Evolutionary conservation across 2,797 vertebrate species (phyloP).

Genomic region (Etheostoma perlongum): DNA sequence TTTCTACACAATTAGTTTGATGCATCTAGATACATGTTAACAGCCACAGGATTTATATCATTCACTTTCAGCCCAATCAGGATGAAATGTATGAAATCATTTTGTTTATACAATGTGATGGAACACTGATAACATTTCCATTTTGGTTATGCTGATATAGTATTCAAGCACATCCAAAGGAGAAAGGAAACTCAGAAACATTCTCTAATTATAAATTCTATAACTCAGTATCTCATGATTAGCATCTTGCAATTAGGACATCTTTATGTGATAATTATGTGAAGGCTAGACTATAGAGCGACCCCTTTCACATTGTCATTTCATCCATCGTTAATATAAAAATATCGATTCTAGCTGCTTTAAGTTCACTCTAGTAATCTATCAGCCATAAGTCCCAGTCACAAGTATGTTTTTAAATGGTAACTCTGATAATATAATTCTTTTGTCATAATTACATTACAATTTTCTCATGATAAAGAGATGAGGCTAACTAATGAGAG

Average conservation of each 20-base stretch:
- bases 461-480: too few relatives aligned
- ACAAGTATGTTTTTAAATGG: too few relatives aligned
- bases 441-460: too few relatives aligned
- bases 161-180: not conserved
- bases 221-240: slow-evolving; percentile 5
- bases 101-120: not conserved
- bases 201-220: slow-evolving; percentile 2
- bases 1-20: not conserved
- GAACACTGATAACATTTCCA: slow-evolving; percentile 11
- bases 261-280: slow-evolving; percentile 17
- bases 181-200: not conserved
- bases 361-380: too few relatives aligned
- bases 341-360: too few relatives aligned
- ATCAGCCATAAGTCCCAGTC: too few relatives aligned
- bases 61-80: not conserved
- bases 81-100: not conserved
- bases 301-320: too few relatives aligned
- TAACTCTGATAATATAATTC: too few relatives aligned
- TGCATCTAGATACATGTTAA: not conserved
- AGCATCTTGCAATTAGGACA: slow-evolving; percentile 2
- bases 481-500: too few relatives aligned
- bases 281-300: not conserved
- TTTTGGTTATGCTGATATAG: slow-evolving; percentile 4
- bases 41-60: not conserved
- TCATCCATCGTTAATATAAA: too few relatives aligned